Evolutionary conservation across 2,797 vertebrate species (phyloP).

Genomic region (Luscinia megarhynchos): DNA sequence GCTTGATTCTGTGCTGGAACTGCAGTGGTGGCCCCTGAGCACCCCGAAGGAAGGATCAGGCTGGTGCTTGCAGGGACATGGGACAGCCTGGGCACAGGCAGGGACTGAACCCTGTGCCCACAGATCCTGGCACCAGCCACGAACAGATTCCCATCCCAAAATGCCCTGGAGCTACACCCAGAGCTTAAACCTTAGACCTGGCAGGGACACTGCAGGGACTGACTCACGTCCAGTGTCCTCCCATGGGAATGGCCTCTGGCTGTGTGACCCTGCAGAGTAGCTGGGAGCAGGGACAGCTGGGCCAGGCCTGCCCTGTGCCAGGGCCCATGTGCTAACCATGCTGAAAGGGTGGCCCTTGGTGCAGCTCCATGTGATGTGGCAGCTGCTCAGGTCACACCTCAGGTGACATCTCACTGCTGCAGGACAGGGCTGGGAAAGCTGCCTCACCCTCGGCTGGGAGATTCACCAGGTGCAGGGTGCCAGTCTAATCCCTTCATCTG

Average conservation of each 20-base stretch:
- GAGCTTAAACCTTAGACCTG: not conserved
- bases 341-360: not conserved
- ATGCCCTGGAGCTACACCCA: not conserved
- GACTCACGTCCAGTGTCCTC: not conserved
- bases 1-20: not conserved
- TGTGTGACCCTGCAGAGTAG: rapidly evolving
- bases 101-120: not conserved
- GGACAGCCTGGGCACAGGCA: not conserved
- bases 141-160: not conserved
- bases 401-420: not conserved
- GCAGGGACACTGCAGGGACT: not conserved
- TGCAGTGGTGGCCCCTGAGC: not conserved
- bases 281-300: not conserved
- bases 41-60: not conserved
- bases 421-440: not conserved
- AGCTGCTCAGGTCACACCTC: not conserved
- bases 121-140: not conserved
- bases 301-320: not conserved
- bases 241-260: not conserved
- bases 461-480: not conserved
- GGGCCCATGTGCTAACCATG: rapidly evolving
- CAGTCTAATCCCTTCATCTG: not conserved
- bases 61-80: not conserved
- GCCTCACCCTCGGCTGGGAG: not conserved
- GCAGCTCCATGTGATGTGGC: not conserved